These are phyloP conservation scores for Climacteris rufus DNA, from an alignment of 2,113 vertebrate genomes.

Conservation along the genomic window DNA sequence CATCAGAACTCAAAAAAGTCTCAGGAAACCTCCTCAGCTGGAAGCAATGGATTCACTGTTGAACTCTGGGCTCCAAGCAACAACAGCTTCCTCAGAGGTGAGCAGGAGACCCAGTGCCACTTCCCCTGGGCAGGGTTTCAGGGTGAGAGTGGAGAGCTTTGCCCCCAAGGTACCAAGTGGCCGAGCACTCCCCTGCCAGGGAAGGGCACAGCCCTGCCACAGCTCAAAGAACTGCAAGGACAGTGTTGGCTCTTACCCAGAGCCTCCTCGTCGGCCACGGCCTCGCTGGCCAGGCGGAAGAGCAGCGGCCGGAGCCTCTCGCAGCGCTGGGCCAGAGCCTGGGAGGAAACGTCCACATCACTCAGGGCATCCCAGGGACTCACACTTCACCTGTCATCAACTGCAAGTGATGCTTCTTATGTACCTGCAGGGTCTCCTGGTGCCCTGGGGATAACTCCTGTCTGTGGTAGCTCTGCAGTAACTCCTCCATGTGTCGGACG, in stretches of 20 bases:
- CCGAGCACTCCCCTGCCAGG: background rate
- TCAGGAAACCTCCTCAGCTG: background rate
- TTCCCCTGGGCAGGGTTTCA: background rate
- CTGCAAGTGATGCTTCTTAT: background rate
- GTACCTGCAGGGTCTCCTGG: constrained; percentile 61
- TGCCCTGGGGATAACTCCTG: constrained; percentile 6
- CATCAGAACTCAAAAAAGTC: background rate
- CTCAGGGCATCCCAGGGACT: background rate
- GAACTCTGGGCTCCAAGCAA: background rate
- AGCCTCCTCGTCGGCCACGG: constrained; percentile 74
- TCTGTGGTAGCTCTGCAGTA: constrained; percentile 63
- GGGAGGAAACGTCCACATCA: background rate
- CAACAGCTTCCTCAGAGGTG: background rate
- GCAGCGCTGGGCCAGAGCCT: constrained; percentile 78
- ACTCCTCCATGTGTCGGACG: constrained; percentile 66
- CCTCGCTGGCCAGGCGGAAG: constrained; percentile 85
- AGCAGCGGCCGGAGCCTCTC: constrained; percentile 83
- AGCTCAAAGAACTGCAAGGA: background rate
- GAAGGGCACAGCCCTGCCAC: background rate
- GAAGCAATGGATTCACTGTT: background rate
- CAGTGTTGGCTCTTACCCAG: constrained; percentile 61
- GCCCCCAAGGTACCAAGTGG: background rate
- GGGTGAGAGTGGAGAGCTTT: background rate
- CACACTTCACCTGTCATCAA: background rate
- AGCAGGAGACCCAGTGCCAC: background rate